Percentiles rank a stretch among this genome's conserved stretches.
These are phyloP conservation scores for Aepyceros melampus DNA, from an alignment of 2,113 vertebrate genomes.

Conservation along the genomic window DNA sequence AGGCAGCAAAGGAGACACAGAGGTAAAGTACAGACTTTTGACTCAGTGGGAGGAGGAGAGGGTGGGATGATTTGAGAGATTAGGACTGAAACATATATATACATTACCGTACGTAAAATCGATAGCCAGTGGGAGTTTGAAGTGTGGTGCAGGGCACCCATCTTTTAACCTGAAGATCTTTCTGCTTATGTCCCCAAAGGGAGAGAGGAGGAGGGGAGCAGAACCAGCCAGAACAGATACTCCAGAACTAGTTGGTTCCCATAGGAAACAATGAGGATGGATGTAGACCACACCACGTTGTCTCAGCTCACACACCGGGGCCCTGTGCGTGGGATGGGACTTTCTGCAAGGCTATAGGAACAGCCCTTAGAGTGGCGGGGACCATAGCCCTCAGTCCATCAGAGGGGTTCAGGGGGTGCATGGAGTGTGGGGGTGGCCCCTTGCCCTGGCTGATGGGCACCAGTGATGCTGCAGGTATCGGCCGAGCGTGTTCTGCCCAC, in stretches of 20 bases:
- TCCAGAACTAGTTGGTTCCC: accelerated
- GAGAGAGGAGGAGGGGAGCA: accelerated
- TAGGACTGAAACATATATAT: not conserved
- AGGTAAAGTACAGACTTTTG: not conserved
- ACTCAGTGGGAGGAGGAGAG: not conserved
- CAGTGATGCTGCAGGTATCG: not conserved
- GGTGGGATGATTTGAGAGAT: not conserved
- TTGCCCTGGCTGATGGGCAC: conserved; percentile 50
- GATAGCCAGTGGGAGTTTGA: not conserved
- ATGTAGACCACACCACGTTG: accelerated
- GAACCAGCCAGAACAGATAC: not conserved
- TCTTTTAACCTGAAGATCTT: accelerated
- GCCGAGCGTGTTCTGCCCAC: not conserved
- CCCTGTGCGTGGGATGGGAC: accelerated
- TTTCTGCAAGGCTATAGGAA: not conserved
- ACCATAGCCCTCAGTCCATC: accelerated
- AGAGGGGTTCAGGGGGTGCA: not conserved
- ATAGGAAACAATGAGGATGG: accelerated
- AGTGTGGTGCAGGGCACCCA: not conserved
- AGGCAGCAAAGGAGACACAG: not conserved
- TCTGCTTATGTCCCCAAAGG: not conserved
- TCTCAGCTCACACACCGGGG: not conserved
- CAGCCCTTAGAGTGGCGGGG: accelerated
- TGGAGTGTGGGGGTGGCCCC: conserved; percentile 52
- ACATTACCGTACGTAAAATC: not conserved